Percentiles rank a stretch among this genome's conserved stretches.
These are phyloP conservation scores for Actias luna DNA, from an alignment of 2,888 invertebrate genomes.

Conservation along the genomic window DNA sequence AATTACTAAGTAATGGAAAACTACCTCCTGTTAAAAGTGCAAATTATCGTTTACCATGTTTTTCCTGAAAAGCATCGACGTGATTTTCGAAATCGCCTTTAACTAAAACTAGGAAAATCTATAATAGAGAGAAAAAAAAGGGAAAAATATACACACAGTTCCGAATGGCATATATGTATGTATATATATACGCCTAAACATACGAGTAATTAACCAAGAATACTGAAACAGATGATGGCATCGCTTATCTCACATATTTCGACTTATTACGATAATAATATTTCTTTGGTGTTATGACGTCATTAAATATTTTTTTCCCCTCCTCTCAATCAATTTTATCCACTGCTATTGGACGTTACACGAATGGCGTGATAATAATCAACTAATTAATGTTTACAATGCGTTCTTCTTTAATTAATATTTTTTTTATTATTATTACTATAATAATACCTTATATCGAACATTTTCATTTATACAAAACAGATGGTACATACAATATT, in stretches of 20 bases:
- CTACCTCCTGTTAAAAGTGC: too few relatives aligned
- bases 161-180: too few relatives aligned
- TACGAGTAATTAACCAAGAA: conserved; percentile 69
- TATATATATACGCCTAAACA: conserved; percentile 21
- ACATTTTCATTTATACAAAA: conserved; percentile 5
- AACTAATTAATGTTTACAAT: conserved; percentile 5
- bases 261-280: conserved; percentile 65
- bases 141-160: background rate
- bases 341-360: conserved; percentile 76
- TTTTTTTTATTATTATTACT: background rate
- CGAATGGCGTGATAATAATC: conserved; percentile 55
- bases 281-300: conserved; percentile 81
- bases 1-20: too few relatives aligned
- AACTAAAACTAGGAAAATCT: too few relatives aligned
- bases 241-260: conserved; percentile 60
- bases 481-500: conserved; percentile 20
- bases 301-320: conserved; percentile 45
- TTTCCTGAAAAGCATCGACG: too few relatives aligned
- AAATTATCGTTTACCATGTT: too few relatives aligned
- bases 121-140: too few relatives aligned
- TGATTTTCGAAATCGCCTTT: too few relatives aligned
- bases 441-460: background rate
- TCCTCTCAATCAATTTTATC: conserved; percentile 37
- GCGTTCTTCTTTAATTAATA: background rate
- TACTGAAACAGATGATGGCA: conserved; percentile 74